These are phyloP conservation scores for Leptura quadrifasciata DNA, from an alignment of 2,888 invertebrate genomes.

Conservation along the genomic window DNA sequence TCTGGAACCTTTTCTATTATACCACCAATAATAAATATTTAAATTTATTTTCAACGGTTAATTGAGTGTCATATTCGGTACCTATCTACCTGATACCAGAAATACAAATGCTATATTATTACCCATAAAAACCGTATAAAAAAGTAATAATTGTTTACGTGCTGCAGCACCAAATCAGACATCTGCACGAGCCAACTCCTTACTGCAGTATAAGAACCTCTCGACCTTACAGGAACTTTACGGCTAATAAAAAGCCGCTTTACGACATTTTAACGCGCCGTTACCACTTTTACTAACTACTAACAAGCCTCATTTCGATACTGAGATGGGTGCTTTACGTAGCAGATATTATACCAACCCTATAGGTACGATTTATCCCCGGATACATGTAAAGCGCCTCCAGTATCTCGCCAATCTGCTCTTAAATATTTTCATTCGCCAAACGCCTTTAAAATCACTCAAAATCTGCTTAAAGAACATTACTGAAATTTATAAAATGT, in stretches of 20 bases:
- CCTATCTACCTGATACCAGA: slow-evolving; percentile 27
- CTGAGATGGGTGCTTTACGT: slow-evolving; percentile 63
- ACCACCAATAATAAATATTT: slow-evolving; percentile 15
- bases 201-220: slow-evolving; percentile 63
- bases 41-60: slow-evolving; percentile 17
- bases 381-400: slow-evolving; percentile 42
- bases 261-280: slow-evolving; percentile 73
- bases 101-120: slow-evolving; percentile 28
- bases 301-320: slow-evolving; percentile 73
- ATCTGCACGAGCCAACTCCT: slow-evolving; percentile 66
- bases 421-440: slow-evolving; percentile 11
- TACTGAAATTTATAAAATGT: not conserved
- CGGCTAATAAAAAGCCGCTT: slow-evolving; percentile 73
- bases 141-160: slow-evolving; percentile 70
- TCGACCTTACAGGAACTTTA: slow-evolving; percentile 69
- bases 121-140: slow-evolving; percentile 48
- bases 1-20: not conserved
- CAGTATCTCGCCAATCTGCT: slow-evolving; percentile 6
- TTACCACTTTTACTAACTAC: slow-evolving; percentile 73
- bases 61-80: slow-evolving; percentile 17
- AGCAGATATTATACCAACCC: slow-evolving; percentile 66
- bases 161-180: slow-evolving; percentile 64
- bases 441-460: not conserved
- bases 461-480: not conserved
- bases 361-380: slow-evolving; percentile 56